A percentile compares a stretch with the other conserved stretches of the same genome.
These are phyloP conservation scores for Zeuzera pyrina DNA, from an alignment of 2,888 invertebrate genomes.

Conservation along the genomic window DNA sequence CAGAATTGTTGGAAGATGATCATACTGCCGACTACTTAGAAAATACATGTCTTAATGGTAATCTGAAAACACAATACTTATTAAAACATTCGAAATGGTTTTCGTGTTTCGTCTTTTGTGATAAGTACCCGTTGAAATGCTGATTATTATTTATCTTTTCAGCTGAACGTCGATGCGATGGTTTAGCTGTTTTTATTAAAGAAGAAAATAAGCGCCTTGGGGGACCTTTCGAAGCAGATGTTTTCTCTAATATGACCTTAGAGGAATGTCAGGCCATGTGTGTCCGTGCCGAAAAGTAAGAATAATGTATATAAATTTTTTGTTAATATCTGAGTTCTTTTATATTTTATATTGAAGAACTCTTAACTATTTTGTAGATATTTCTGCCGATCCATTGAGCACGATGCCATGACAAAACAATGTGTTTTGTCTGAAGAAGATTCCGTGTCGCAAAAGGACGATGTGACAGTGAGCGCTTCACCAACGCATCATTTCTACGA, in stretches of 20 bases:
- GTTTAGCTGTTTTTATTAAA: slow-evolving; percentile 89
- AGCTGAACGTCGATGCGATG: slow-evolving; percentile 91
- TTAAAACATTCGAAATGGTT: background rate
- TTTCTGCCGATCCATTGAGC: slow-evolving; percentile 91
- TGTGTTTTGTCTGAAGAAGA: slow-evolving; percentile 95
- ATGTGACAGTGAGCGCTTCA: slow-evolving; percentile 87
- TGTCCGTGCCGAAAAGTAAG: slow-evolving; percentile 87
- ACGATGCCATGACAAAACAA: slow-evolving; percentile 88
- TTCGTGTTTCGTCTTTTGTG: background rate
- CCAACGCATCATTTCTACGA: slow-evolving; percentile 91
- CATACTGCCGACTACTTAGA: slow-evolving; percentile 92
- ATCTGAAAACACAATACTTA: too few species aligned
- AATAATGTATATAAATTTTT: background rate
- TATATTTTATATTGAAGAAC: background rate
- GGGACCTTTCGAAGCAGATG: slow-evolving; percentile 91
- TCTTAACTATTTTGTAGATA: slow-evolving; percentile 60
- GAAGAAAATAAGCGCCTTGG: slow-evolving; percentile 91
- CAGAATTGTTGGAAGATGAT: slow-evolving; percentile 87
- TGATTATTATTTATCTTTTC: too few species aligned
- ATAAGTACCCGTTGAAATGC: slow-evolving; percentile 15
- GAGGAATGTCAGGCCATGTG: slow-evolving; percentile 93
- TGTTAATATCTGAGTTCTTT: slow-evolving; percentile 1
- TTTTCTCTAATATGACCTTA: slow-evolving; percentile 87
- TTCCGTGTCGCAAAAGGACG: slow-evolving; percentile 90
- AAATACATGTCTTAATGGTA: slow-evolving; percentile 92